phyloP scores from a whole-genome alignment of 37 sponge, comb jelly and placozoan genomes.

The Agelas oroides region DNA sequence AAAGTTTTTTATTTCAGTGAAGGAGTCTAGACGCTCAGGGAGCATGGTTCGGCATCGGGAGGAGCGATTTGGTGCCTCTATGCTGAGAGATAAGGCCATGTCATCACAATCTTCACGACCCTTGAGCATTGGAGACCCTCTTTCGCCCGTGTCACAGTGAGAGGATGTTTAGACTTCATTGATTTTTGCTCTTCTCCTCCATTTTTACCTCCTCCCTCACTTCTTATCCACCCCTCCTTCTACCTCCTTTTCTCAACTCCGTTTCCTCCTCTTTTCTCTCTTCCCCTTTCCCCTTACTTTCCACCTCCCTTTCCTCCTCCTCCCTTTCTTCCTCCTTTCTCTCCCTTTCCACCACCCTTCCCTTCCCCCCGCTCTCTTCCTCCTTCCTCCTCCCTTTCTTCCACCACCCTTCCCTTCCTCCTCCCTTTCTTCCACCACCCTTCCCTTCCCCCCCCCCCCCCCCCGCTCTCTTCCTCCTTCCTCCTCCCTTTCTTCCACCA shows the following conservation, averaged over 20 bases:
- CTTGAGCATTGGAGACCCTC: too few species aligned
- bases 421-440: not conserved
- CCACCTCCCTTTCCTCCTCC: not conserved
- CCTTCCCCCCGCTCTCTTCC: conserved; percentile 18
- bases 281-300: not conserved
- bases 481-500: not conserved
- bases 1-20: not conserved
- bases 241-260: too few species aligned
- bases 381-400: conserved; percentile 18
- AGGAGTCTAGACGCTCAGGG: not conserved
- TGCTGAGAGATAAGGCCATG: too few species aligned
- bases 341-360: conserved; percentile 2
- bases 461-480: not conserved
- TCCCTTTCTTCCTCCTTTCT: conserved; percentile 3
- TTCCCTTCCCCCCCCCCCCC: not conserved
- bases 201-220: too few species aligned
- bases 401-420: not conserved
- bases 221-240: too few species aligned
- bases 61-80: too few species aligned
- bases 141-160: too few species aligned
- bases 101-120: too few species aligned
- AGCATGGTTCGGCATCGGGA: not conserved
- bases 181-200: too few species aligned
- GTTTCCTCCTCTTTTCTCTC: too few species aligned
- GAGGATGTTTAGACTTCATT: too few species aligned